A percentile compares a stretch with the other conserved stretches of the same genome.
phyloP scores from a whole-genome alignment of 2,888 invertebrate species.

The Hecatera dysodea region DNA sequence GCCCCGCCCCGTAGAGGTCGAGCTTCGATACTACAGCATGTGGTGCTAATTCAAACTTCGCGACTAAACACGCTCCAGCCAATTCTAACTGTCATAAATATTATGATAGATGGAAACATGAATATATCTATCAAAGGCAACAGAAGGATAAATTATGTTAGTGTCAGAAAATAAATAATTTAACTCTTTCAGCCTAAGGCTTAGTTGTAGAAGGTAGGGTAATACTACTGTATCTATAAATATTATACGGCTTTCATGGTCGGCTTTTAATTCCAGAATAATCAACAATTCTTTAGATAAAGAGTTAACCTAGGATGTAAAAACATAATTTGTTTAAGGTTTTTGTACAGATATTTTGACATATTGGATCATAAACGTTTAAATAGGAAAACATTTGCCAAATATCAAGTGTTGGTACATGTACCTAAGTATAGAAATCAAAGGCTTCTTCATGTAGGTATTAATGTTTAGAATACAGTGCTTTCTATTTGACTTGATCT shows the following conservation, averaged over 20 bases:
- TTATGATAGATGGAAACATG: slow-evolving; percentile 36
- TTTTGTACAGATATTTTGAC: no score
- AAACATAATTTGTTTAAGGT: no score
- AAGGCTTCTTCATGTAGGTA: not conserved
- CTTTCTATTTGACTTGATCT: slow-evolving; percentile 16
- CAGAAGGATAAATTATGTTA: slow-evolving; percentile 14
- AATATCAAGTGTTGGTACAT: not conserved
- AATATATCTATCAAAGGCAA: slow-evolving; percentile 28
- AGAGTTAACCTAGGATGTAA: not conserved
- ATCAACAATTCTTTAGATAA: not conserved
- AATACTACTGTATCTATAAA: slow-evolving; percentile 1
- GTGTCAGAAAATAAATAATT: slow-evolving; percentile 1
- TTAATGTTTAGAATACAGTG: slow-evolving; percentile 1
- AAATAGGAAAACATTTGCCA: not conserved
- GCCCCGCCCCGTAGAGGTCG: slow-evolving; percentile 76
- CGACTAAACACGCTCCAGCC: slow-evolving; percentile 66
- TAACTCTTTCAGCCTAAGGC: not conserved
- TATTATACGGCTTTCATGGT: not conserved
- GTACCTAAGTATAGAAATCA: not conserved
- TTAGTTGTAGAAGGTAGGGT: not conserved
- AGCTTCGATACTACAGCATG: slow-evolving; percentile 73
- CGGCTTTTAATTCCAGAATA: not conserved
- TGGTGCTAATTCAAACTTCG: slow-evolving; percentile 83
- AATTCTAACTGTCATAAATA: slow-evolving; percentile 58
- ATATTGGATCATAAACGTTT: not conserved